Base-by-base conservation (phyloP, 1,140 invertebrate genomes). In the Magallana ariakensis region DNA sequence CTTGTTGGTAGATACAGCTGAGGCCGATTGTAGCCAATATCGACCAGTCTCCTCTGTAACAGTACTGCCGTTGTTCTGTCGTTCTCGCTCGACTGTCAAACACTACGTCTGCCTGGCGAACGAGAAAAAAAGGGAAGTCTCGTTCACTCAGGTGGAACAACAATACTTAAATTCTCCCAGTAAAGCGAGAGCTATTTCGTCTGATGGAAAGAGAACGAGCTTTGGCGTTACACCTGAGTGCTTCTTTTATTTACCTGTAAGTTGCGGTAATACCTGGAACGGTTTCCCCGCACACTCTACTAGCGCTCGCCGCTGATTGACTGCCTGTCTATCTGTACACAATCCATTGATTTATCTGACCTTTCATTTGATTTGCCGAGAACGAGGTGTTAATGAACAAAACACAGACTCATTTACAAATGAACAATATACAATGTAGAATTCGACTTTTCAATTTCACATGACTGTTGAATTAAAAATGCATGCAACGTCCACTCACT, bases 161-260 rank as follows among this genome's bases (percentile, higher is more conserved):
- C 66, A 75, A 75, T 75, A 11, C 58, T 62, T 62, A n/a, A 26
- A 75, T 13, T 75, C 66, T 75, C 66, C 22, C 66, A 33, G 19
- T 26, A 13, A 22, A 75, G 66, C 66, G 66, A 75, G 66, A 75
- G 66, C 19, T 75, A 33, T 75, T 75, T n/a, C 62, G 66, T 75
- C 19, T 75, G 66, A 75, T 75, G 66, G 66, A 75, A 75, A 75
- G 66, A 22, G 66, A 75, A 22, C 66, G 66, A 75, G 66, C 66
- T 75, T 75, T 75, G 66, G 22, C 22, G 66, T 75, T 26, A 75
- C 22, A 75, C 66, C 66, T 75, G 66, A 75, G 33, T 75, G 66
- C 2, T 33, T 75, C 66, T 75, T 10, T 75, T 75, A 75, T 75
- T 75, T 75, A 75, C 66, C 66, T 75, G 66, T 75, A 75, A 75